A percentile compares a stretch with the other conserved stretches of the same genome.
phyloP scores from a whole-genome alignment of 2,797 vertebrate genomes.

The Megaceryle alcyon region DNA sequence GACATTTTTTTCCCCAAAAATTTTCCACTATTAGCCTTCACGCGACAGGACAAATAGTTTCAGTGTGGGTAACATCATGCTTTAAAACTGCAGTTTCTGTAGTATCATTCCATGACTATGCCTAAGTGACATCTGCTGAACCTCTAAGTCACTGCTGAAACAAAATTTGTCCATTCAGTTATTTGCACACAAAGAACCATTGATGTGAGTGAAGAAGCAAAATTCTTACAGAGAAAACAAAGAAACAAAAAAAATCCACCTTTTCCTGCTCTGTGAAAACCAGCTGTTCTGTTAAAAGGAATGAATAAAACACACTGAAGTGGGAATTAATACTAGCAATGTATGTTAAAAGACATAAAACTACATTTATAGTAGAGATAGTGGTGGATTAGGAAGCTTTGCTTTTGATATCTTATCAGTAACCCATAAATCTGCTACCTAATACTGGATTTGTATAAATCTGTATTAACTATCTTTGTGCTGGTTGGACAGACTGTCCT shows the following conservation, averaged over 20 bases:
- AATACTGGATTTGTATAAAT: background rate
- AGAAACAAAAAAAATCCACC: background rate
- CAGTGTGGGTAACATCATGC: background rate
- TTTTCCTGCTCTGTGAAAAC: background rate
- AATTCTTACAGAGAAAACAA: background rate
- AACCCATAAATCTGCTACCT: background rate
- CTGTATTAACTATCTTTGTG: background rate
- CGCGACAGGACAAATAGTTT: background rate
- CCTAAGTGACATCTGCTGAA: background rate
- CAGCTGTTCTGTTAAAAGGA: background rate
- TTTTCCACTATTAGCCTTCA: background rate
- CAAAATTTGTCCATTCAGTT: background rate
- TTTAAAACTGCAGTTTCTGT: conserved; percentile 5
- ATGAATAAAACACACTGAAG: background rate
- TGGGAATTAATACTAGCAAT: background rate
- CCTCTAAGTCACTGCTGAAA: background rate
- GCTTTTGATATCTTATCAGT: background rate
- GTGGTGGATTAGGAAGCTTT: background rate
- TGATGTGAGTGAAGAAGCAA: background rate
- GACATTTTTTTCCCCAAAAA: conserved; percentile 13
- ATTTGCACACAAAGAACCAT: background rate
- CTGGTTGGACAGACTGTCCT: background rate
- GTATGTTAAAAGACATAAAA: background rate
- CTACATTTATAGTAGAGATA: background rate
- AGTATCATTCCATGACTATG: background rate